phyloP scores from a whole-genome alignment of 1,140 invertebrate species.

The Portunus trituberculatus region DNA sequence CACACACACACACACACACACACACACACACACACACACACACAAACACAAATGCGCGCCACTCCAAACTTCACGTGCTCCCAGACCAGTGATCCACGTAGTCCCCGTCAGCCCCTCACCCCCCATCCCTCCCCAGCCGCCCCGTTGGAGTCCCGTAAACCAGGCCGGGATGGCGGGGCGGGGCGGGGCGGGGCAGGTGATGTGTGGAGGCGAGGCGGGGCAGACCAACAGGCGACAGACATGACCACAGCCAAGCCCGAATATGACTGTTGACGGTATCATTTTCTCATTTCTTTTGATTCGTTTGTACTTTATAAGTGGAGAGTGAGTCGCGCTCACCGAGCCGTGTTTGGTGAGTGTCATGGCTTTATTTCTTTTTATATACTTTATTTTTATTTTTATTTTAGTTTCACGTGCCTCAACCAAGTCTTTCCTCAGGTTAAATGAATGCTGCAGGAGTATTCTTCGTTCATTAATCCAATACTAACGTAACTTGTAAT shows the following conservation, averaged over 20 bases:
- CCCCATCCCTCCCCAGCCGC: background rate
- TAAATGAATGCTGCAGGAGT: background rate
- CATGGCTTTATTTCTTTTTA: background rate
- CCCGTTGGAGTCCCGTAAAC: background rate
- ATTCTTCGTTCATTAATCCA: background rate
- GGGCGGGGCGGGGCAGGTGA: background rate
- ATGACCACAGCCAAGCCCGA: background rate
- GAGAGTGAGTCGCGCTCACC: background rate
- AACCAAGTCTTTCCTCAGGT: slow-evolving; percentile 20
- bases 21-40: slow-evolving; percentile 54
- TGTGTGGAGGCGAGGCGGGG: background rate
- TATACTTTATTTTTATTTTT: background rate
- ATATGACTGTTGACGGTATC: background rate
- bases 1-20: background rate
- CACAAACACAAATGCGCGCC: slow-evolving; percentile 44
- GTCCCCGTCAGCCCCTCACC: background rate
- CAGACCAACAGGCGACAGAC: background rate
- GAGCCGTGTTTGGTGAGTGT: background rate
- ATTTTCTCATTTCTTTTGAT: background rate
- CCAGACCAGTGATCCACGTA: background rate
- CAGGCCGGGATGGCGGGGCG: background rate
- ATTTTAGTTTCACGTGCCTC: background rate
- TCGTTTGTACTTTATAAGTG: background rate
- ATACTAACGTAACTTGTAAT: background rate
- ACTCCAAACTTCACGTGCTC: background rate